A percentile compares a stretch with the other conserved stretches of the same genome.
These are phyloP conservation scores for Orthosia gothica DNA, from an alignment of 2,888 invertebrate species.

Conservation along the genomic window DNA sequence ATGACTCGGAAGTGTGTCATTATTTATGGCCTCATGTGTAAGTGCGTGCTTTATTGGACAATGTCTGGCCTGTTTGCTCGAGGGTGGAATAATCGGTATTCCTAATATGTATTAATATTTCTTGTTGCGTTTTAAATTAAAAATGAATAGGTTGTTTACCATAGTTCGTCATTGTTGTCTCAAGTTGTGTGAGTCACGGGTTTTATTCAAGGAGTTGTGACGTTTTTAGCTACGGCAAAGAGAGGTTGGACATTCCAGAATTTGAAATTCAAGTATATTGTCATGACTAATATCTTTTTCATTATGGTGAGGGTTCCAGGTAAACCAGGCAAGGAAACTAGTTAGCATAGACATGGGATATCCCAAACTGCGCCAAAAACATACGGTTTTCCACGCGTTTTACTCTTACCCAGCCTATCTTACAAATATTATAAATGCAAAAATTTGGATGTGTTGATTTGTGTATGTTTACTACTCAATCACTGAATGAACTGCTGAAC, in stretches of 20 bases:
- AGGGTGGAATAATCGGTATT: conserved; percentile 68
- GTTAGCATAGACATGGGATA: too few species aligned
- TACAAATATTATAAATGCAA: too few species aligned
- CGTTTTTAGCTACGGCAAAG: neutral
- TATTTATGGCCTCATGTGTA: conserved; percentile 68
- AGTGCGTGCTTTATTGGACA: conserved; percentile 67
- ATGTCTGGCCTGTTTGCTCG: conserved; percentile 59
- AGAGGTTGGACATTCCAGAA: conserved; percentile 2
- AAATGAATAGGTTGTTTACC: conserved; percentile 55
- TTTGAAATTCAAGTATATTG: neutral
- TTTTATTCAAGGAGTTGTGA: conserved; percentile 28
- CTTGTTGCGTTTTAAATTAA: conserved; percentile 64
- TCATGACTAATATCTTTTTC: too few species aligned
- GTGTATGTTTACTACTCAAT: too few species aligned
- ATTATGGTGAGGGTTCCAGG: too few species aligned
- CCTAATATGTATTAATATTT: conserved; percentile 62
- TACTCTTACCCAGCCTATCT: too few species aligned
- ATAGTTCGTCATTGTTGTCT: conserved; percentile 33
- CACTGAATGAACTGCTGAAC: too few species aligned
- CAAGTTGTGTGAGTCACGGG: conserved; percentile 22
- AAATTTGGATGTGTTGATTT: too few species aligned
- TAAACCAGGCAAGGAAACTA: too few species aligned
- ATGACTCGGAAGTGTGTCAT: conserved; percentile 55
- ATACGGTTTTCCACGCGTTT: too few species aligned
- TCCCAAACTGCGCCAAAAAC: too few species aligned